A percentile compares a stretch with the other conserved stretches of the same genome.
Evolutionary conservation across 35 echinoderm and acorn worm species (phyloP).

Genomic region (Apostichopus californicus): DNA sequence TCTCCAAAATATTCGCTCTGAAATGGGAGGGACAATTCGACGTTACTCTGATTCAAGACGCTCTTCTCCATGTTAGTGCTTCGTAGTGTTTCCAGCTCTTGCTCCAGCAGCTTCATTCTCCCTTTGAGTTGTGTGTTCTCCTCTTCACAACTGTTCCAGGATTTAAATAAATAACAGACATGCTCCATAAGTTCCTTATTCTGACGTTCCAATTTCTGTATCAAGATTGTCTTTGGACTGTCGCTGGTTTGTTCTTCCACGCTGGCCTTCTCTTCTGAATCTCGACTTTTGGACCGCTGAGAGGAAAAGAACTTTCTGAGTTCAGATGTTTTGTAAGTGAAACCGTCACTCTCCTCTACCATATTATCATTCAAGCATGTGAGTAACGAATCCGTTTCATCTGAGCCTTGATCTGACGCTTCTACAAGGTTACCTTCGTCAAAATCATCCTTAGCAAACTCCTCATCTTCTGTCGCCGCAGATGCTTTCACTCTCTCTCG

Average conservation of each 20-base stretch:
- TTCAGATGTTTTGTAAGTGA: background rate
- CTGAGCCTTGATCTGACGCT: background rate
- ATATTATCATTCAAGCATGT: conserved; percentile 32
- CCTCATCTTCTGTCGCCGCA: background rate
- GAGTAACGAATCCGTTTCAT: conserved; percentile 30
- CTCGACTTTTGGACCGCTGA: conserved; percentile 26
- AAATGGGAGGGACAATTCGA: conserved; percentile 24
- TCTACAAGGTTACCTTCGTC: background rate
- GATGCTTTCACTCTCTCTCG: conserved; percentile 23
- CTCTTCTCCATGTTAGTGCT: background rate
- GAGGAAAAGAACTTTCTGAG: background rate
- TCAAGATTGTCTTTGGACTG: background rate
- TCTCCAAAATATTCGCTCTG: conserved; percentile 33
- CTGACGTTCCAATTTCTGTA: conserved; percentile 11
- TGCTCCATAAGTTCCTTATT: conserved; percentile 39
- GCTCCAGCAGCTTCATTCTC: background rate
- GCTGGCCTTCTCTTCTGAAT: background rate
- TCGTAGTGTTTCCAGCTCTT: conserved; percentile 41
- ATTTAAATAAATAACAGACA: background rate
- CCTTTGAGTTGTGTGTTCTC: conserved; percentile 18
- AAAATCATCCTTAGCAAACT: background rate
- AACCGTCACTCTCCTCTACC: background rate
- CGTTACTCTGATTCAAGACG: background rate
- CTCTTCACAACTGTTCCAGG: conserved; percentile 34
- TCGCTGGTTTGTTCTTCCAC: background rate